These are phyloP conservation scores for Chloropsis hardwickii DNA, from an alignment of 2,113 vertebrate genomes.

Conservation along the genomic window DNA sequence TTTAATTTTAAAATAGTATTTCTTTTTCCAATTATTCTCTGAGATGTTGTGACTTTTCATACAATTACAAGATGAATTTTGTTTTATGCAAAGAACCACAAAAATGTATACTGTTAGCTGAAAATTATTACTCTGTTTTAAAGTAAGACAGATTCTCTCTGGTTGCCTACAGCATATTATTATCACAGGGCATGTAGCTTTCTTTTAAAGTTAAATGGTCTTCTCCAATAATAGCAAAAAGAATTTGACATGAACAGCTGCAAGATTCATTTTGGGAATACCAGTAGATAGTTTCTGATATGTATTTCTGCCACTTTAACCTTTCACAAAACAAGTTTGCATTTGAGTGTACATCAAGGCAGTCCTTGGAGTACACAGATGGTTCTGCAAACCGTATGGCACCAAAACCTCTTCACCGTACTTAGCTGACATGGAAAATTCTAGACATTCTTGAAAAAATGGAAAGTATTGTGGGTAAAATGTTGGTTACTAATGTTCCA, in stretches of 20 bases:
- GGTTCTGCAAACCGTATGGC: conserved; percentile 73
- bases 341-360: conserved; percentile 65
- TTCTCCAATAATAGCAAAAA: conserved; percentile 16
- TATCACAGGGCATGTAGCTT: neutral
- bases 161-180: neutral
- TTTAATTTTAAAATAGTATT: neutral
- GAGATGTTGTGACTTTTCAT: neutral
- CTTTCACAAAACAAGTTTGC: conserved; percentile 72
- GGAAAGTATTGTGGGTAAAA: neutral
- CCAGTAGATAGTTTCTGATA: neutral
- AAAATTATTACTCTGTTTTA: neutral
- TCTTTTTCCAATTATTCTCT: neutral
- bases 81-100: neutral
- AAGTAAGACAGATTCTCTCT: neutral
- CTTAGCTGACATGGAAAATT: conserved; percentile 29
- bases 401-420: conserved; percentile 2
- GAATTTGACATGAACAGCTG: conserved; percentile 7
- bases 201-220: neutral
- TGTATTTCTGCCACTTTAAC: conserved; percentile 12
- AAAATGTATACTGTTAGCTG: neutral
- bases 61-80: neutral
- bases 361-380: conserved; percentile 78
- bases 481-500: neutral
- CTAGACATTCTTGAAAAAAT: neutral
- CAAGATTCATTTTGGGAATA: conserved; percentile 36